Evolutionary conservation across 1,140 invertebrate species (phyloP).

Genomic region (Planococcus citri): DNA sequence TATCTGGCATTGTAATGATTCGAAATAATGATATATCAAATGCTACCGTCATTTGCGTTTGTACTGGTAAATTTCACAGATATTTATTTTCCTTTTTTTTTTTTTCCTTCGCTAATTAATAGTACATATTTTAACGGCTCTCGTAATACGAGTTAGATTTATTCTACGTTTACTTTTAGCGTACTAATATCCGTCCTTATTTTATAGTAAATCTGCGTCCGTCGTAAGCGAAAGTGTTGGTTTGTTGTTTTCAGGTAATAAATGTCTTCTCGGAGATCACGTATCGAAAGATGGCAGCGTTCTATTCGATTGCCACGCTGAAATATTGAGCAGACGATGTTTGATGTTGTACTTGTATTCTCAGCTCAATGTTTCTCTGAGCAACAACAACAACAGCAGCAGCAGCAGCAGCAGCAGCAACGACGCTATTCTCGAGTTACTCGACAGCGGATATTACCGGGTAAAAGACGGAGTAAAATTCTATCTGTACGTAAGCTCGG

Average conservation of each 20-base stretch:
- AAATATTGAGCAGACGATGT: slow-evolving; percentile 70
- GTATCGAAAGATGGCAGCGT: slow-evolving; percentile 70
- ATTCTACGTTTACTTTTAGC: no score
- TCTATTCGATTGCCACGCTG: slow-evolving; percentile 91
- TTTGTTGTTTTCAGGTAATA: slow-evolving; percentile 74
- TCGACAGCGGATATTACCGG: slow-evolving; percentile 29
- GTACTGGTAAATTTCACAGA: not conserved
- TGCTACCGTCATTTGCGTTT: not conserved
- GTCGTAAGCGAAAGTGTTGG: no score
- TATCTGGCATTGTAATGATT: slow-evolving; percentile 12
- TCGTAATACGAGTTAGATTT: no score
- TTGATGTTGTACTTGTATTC: slow-evolving; percentile 63
- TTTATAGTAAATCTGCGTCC: no score
- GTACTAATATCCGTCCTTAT: no score
- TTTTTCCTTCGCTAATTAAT: not conserved
- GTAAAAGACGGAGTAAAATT: slow-evolving; percentile 64
- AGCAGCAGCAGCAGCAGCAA: not conserved
- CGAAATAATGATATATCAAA: not conserved
- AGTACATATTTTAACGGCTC: no score
- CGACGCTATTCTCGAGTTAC: not conserved
- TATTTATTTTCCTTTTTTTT: not conserved
- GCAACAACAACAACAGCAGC: slow-evolving; percentile 14
- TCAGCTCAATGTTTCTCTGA: slow-evolving; percentile 40
- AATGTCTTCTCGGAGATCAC: slow-evolving; percentile 82
- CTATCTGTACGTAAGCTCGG: slow-evolving; percentile 91